Conservation (phyloP, 2,113 vertebrate genomes). For the Tamias sibiricus region DNA sequence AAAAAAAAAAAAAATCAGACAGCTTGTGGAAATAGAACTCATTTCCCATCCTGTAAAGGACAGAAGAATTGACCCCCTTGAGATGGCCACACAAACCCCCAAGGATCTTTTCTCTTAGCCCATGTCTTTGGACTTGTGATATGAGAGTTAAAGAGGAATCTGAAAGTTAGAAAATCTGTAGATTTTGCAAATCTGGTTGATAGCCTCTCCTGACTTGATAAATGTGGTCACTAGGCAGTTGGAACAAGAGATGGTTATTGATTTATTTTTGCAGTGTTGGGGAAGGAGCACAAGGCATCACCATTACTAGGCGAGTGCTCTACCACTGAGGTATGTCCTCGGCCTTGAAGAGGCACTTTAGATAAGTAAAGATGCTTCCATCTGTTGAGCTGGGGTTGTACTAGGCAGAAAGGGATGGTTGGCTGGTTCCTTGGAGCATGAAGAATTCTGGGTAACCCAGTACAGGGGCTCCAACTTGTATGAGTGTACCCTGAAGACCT, state of each 20-base stretch:
- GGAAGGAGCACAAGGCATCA: not conserved
- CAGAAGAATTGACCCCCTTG: not conserved
- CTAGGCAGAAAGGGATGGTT: not conserved
- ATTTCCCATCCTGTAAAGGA: no score
- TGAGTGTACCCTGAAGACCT: not conserved
- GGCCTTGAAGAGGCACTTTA: not conserved
- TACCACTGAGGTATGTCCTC: no score
- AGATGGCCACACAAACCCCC: not conserved
- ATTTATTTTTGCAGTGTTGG: not conserved
- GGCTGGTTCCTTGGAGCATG: not conserved
- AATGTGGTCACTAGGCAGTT: not conserved
- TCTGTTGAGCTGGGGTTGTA: not conserved
- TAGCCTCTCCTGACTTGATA: not conserved
- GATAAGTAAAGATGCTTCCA: not conserved
- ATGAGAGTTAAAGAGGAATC: not conserved
- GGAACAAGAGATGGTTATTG: not conserved
- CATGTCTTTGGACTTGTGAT: not conserved
- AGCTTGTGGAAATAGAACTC: not conserved
- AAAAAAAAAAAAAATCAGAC: not conserved
- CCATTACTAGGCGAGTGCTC: not conserved
- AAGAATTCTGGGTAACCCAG: not conserved
- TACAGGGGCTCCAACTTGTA: no score
- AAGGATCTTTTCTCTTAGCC: not conserved
- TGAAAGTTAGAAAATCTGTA: not conserved
- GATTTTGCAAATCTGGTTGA: not conserved